A percentile compares a stretch with the other conserved stretches of the same genome.
phyloP scores from a whole-genome alignment of 2,113 vertebrate genomes.

The Cichladusa arquata region DNA sequence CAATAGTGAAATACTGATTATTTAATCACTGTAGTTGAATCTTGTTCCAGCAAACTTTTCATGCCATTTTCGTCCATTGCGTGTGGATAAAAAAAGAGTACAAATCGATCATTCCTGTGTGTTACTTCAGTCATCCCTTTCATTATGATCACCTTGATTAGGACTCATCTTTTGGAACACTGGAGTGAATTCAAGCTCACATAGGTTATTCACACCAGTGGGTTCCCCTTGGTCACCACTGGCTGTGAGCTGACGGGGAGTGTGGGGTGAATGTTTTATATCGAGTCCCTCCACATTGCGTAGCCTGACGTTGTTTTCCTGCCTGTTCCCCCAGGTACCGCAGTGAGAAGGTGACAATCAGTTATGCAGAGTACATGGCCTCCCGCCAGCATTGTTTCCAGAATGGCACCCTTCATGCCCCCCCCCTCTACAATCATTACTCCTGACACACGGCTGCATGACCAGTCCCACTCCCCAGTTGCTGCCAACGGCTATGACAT shows the following conservation, averaged over 20 bases:
- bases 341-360: conserved; percentile 88
- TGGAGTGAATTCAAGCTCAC: background rate
- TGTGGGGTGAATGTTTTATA: background rate
- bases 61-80: background rate
- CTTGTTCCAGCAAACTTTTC: background rate
- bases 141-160: background rate
- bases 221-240: fast-evolving
- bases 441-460: conserved; percentile 87
- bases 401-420: conserved; percentile 85
- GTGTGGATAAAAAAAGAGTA: background rate
- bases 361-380: conserved; percentile 84
- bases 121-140: background rate
- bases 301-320: fast-evolving
- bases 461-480: conserved; percentile 81
- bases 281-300: fast-evolving
- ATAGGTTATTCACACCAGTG: background rate
- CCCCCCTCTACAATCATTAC: conserved; percentile 88
- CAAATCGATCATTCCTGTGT: background rate
- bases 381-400: conserved; percentile 84
- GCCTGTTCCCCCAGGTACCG: conserved; percentile 73
- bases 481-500: conserved; percentile 83
- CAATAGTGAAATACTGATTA: background rate
- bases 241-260: background rate
- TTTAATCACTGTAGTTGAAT: background rate
- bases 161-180: background rate